These are phyloP conservation scores for Priocnemis perturbator DNA, from an alignment of 2,888 invertebrate genomes.

Conservation along the genomic window DNA sequence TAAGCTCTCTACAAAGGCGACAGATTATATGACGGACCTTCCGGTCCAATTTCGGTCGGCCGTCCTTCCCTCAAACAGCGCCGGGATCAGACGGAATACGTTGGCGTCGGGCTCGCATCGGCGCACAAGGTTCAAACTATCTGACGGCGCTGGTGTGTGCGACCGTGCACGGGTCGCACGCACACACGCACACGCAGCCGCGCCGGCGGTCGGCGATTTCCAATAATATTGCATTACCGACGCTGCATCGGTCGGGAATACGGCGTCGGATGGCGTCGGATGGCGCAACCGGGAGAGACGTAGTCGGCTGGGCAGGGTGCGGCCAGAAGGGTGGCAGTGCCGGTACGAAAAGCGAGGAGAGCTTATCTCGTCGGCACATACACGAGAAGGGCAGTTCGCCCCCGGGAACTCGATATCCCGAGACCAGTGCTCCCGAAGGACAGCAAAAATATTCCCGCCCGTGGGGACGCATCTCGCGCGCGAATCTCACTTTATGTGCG, in stretches of 20 bases:
- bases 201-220: constrained; percentile 22
- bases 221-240: constrained; percentile 44
- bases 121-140: no score
- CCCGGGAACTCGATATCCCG: constrained; percentile 28
- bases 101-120: no score
- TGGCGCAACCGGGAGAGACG: not conserved
- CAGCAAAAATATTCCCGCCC: constrained; percentile 42
- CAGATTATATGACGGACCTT: no score
- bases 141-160: no score
- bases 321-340: constrained; percentile 5
- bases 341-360: constrained; percentile 20
- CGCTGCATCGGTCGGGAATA: not conserved
- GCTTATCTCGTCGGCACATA: constrained; percentile 38
- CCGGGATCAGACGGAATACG: no score
- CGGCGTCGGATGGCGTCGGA: no score
- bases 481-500: constrained; percentile 43
- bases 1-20: no score
- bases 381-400: constrained; percentile 24
- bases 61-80: no score
- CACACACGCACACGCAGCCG: no score
- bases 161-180: no score
- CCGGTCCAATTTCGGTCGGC: no score
- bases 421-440: constrained; percentile 26
- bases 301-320: not conserved
- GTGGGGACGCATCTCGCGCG: constrained; percentile 36